These are phyloP conservation scores for Nylanderia fulva DNA, from an alignment of 1,140 invertebrate genomes.

Conservation along the genomic window DNA sequence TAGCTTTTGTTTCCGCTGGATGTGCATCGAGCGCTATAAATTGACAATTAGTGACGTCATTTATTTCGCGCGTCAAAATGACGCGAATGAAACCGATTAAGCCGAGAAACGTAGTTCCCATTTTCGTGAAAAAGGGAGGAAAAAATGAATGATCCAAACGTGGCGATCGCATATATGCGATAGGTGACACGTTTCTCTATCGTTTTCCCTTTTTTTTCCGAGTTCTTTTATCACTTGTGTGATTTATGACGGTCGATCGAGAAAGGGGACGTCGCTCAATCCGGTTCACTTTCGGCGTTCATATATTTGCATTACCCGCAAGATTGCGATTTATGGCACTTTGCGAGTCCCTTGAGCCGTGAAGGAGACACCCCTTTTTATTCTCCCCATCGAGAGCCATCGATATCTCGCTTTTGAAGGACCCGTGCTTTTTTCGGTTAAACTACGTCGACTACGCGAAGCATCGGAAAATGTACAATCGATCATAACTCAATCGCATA, in stretches of 20 bases:
- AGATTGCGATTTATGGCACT: slow-evolving; percentile 47
- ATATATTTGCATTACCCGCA: slow-evolving; percentile 49
- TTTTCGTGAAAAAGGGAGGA: slow-evolving; percentile 40
- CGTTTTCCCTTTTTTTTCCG: background rate
- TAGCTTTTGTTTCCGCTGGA: slow-evolving; percentile 9
- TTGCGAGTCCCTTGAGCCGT: background rate
- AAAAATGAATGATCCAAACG: slow-evolving; percentile 47
- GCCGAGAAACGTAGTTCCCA: background rate
- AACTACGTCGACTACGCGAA: background rate
- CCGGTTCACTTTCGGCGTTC: slow-evolving; percentile 2
- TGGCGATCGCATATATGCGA: slow-evolving; percentile 1
- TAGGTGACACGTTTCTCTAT: background rate
- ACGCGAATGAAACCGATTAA: slow-evolving; percentile 20
- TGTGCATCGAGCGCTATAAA: background rate
- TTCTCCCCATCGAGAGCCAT: background rate
- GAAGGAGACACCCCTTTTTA: background rate
- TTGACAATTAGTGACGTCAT: slow-evolving; percentile 44
- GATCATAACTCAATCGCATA: slow-evolving; percentile 23
- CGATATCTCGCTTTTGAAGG: slow-evolving; percentile 23
- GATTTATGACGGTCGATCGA: slow-evolving; percentile 51
- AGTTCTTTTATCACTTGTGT: slow-evolving; percentile 30
- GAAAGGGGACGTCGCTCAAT: slow-evolving; percentile 53
- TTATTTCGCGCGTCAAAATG: slow-evolving; percentile 28
- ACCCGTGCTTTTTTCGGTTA: background rate
- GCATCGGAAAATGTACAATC: slow-evolving; percentile 9